Evolutionary conservation across 2,888 invertebrate genomes (phyloP).

Genomic region (Netelia fuscicornis): DNA sequence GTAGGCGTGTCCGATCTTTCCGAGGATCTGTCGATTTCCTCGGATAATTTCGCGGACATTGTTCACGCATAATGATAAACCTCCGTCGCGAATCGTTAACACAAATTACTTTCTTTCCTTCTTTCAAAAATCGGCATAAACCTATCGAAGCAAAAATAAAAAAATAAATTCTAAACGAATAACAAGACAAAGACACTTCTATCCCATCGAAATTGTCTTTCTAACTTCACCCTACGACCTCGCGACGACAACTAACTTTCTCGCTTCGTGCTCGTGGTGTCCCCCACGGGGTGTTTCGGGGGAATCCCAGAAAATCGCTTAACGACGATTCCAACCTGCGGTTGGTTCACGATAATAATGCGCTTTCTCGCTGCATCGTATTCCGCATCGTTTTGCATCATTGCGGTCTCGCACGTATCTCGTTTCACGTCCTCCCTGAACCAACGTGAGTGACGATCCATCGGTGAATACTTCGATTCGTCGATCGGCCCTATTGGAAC

Average conservation of each 20-base stretch:
- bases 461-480: neutral
- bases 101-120: neutral
- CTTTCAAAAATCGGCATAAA: too few relatives aligned
- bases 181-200: neutral
- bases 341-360: slow-evolving; percentile 18
- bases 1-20: slow-evolving; percentile 68
- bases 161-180: neutral
- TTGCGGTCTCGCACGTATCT: slow-evolving; percentile 58
- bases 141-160: neutral
- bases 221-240: slow-evolving; percentile 46
- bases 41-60: slow-evolving; percentile 77
- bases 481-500: neutral
- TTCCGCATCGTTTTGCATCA: slow-evolving; percentile 53
- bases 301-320: slow-evolving; percentile 50
- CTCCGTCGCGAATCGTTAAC: neutral
- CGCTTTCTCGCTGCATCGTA: slow-evolving; percentile 41
- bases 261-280: slow-evolving; percentile 47
- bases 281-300: neutral
- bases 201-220: neutral
- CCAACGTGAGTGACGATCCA: slow-evolving; percentile 7
- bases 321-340: slow-evolving; percentile 13
- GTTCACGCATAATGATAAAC: slow-evolving; percentile 63
- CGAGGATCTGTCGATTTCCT: slow-evolving; percentile 70
- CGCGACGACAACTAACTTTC: slow-evolving; percentile 63
- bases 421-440: slow-evolving; percentile 29